These are phyloP conservation scores for Paraescarpia echinospica DNA, from an alignment of 1,140 invertebrate genomes.

Conservation along the genomic window DNA sequence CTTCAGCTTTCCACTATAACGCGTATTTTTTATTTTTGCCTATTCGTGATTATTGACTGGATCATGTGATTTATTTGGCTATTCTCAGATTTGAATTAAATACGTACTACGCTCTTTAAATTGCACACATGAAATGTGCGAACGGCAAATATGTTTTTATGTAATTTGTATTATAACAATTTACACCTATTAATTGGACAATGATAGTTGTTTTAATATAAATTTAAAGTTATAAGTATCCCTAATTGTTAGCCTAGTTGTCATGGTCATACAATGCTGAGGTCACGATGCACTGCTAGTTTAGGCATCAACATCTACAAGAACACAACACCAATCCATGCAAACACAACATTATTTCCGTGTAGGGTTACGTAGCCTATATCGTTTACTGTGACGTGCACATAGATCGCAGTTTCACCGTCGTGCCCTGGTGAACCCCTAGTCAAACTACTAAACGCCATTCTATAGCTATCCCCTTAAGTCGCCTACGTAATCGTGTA, in stretches of 20 bases:
- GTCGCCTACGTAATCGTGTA: neutral
- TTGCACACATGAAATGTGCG: neutral
- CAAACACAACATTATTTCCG: neutral
- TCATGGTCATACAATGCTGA: neutral
- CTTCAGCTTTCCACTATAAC: neutral
- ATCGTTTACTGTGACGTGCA: neutral
- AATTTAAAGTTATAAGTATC: neutral
- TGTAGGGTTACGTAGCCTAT: neutral
- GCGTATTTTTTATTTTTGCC: neutral
- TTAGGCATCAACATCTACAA: neutral
- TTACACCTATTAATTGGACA: neutral
- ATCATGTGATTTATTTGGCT: neutral
- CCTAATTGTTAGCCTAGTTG: neutral
- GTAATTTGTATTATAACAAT: neutral
- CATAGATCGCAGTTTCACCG: neutral
- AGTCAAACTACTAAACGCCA: neutral
- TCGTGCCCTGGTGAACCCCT: neutral
- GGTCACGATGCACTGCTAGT: neutral
- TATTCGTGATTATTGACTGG: neutral
- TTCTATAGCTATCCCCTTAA: neutral
- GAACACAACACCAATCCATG: neutral
- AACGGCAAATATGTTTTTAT: neutral
- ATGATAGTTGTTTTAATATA: neutral
- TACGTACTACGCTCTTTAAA: neutral
- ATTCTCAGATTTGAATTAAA: neutral